Evolutionary conservation across 2,888 invertebrate species (phyloP).

Genomic region (Acleris emargana): DNA sequence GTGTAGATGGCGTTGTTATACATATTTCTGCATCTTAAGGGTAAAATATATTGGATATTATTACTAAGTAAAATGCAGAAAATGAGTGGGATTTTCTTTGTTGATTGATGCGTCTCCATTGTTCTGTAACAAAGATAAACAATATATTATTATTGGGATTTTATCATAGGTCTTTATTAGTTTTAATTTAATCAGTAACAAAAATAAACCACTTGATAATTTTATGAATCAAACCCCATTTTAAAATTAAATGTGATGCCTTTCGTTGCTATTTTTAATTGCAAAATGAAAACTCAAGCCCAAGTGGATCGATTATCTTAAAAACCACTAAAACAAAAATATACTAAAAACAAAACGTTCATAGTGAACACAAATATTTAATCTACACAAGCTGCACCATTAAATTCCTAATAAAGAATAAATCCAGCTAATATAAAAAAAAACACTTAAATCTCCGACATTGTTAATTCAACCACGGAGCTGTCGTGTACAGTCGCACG

Average conservation of each 20-base stretch:
- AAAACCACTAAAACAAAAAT: too few relatives aligned
- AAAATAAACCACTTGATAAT: too few relatives aligned
- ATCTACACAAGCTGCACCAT: too few relatives aligned
- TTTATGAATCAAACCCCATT: too few relatives aligned
- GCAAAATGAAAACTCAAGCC: too few relatives aligned
- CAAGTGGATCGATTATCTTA: too few relatives aligned
- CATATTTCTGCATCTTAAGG: conserved; percentile 54
- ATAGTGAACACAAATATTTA: too few relatives aligned
- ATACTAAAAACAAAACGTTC: too few relatives aligned
- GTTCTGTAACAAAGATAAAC: conserved; percentile 14
- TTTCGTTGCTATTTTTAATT: too few relatives aligned
- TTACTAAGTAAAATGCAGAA: conserved; percentile 57
- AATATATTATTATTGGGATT: not conserved
- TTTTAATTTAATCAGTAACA: too few relatives aligned
- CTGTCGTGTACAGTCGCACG: conserved; percentile 30
- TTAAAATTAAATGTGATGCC: too few relatives aligned
- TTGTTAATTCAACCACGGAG: conserved; percentile 27
- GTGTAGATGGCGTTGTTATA: conserved; percentile 46
- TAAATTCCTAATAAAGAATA: not conserved
- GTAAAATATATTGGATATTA: conserved; percentile 42
- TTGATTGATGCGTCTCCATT: not conserved
- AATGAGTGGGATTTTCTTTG: conserved; percentile 31
- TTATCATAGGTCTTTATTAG: not conserved
- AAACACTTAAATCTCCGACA: conserved; percentile 20
- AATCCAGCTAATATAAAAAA: conserved; percentile 5